phyloP scores from a whole-genome alignment of 1,140 invertebrate genomes.

The Atta cephalotes region DNA sequence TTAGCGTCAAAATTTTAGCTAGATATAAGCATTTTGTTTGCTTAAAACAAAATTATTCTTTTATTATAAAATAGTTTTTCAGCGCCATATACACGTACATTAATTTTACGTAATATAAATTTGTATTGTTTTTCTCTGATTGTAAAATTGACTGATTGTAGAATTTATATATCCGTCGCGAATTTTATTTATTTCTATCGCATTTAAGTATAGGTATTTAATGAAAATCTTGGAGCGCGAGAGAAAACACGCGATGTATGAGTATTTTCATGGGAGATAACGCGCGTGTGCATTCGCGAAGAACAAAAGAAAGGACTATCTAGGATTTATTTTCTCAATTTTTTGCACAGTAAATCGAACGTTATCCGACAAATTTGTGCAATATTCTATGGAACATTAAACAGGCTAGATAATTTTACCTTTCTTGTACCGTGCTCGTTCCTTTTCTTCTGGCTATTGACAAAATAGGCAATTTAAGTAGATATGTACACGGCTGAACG shows the following conservation, averaged over 20 bases:
- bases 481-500: neutral
- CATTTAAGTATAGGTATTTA: neutral
- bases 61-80: no score
- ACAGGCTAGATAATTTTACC: slow-evolving; percentile 29
- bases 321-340: neutral
- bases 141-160: neutral
- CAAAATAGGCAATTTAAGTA: slow-evolving; percentile 13
- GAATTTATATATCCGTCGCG: neutral
- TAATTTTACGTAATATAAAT: no score
- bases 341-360: slow-evolving; percentile 7
- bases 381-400: slow-evolving; percentile 36
- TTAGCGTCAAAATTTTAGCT: no score
- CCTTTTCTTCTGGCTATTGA: slow-evolving; percentile 1
- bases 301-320: neutral
- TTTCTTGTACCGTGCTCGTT: slow-evolving; percentile 21
- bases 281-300: neutral
- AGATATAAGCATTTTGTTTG: no score
- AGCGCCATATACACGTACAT: no score
- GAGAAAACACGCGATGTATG: neutral
- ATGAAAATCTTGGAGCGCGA: neutral
- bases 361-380: neutral
- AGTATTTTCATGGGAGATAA: neutral
- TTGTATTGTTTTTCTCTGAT: no score
- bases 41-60: no score
- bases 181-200: neutral